Conservation (phyloP, 2,888 invertebrate species). For the Strigamia crassipes region DNA sequence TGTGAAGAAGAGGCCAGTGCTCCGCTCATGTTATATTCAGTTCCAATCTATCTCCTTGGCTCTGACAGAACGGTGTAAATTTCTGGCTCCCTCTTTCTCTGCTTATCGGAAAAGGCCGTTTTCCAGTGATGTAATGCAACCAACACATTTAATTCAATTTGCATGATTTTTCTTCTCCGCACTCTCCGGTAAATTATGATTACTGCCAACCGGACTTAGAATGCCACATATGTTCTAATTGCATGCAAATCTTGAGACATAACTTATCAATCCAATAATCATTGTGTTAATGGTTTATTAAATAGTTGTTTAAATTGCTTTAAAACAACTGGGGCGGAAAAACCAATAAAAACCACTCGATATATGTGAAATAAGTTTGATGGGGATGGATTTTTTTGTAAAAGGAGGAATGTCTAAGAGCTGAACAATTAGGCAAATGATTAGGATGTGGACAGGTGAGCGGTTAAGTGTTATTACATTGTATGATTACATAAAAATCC, state of each 20-base stretch:
- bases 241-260: constrained; percentile 15
- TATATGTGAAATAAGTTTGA: neutral
- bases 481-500: neutral
- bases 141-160: constrained; percentile 48
- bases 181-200: constrained; percentile 46
- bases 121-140: constrained; percentile 47
- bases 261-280: constrained; percentile 20
- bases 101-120: constrained; percentile 39
- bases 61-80: constrained; percentile 43
- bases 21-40: constrained; percentile 22
- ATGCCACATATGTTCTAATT: constrained; percentile 45
- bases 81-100: constrained; percentile 29
- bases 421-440: neutral
- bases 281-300: neutral
- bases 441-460: neutral
- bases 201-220: constrained; percentile 46
- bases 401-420: neutral
- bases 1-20: constrained; percentile 30
- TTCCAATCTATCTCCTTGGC: constrained; percentile 43
- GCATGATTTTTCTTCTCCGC: constrained; percentile 46
- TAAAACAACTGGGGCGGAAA: neutral
- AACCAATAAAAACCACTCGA: neutral
- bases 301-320: neutral
- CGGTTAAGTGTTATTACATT: neutral
- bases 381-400: neutral